Percentiles rank a stretch among this genome's conserved stretches.
These are phyloP conservation scores for Falco concolor DNA, from an alignment of 2,797 vertebrate genomes.

Conservation along the genomic window DNA sequence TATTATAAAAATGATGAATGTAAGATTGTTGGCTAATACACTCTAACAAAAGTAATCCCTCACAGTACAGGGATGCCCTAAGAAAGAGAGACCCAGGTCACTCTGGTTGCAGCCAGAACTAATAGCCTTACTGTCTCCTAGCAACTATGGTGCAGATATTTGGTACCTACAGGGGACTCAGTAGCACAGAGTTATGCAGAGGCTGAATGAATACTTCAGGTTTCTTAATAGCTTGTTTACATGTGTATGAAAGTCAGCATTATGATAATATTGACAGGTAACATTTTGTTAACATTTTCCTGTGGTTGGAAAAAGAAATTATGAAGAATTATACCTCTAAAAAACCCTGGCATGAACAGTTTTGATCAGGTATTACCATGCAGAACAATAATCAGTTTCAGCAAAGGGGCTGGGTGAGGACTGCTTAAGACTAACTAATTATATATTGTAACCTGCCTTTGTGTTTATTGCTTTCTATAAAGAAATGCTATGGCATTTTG, in stretches of 20 bases:
- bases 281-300: neutral
- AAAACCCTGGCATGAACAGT: neutral
- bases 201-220: neutral
- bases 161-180: neutral
- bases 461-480: neutral
- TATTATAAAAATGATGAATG: neutral
- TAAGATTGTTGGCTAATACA: neutral
- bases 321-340: neutral
- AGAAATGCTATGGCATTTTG: neutral
- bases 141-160: neutral
- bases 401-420: neutral
- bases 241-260: neutral
- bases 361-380: neutral
- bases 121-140: neutral
- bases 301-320: neutral
- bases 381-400: neutral
- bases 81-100: neutral
- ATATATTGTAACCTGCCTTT: neutral
- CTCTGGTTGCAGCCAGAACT: neutral
- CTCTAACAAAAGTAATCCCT: too few species aligned
- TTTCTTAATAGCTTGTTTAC: neutral
- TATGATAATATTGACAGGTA: neutral
- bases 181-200: accelerated
- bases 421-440: neutral
- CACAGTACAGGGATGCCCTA: neutral